These are phyloP conservation scores for Pedicia rivosa DNA, from an alignment of 2,888 invertebrate genomes.

Conservation along the genomic window DNA sequence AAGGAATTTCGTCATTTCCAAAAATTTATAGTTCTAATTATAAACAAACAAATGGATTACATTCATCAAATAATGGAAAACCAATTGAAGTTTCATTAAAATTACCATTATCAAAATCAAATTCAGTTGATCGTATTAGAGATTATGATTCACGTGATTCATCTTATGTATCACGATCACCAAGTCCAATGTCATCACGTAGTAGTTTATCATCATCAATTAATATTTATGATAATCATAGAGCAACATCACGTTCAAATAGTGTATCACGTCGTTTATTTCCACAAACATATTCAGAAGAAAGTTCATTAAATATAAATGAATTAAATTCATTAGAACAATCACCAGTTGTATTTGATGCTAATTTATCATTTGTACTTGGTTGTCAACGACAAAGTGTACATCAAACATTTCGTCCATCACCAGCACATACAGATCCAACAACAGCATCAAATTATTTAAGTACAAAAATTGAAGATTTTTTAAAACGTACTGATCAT, in stretches of 20 bases:
- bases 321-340: constrained; percentile 51
- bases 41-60: too few relatives aligned
- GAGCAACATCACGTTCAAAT: neutral
- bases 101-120: constrained; percentile 14
- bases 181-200: constrained; percentile 34
- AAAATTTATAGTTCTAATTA: too few relatives aligned
- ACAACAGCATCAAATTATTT: constrained; percentile 63
- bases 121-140: constrained; percentile 5
- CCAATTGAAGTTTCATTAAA: constrained; percentile 21
- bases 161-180: constrained; percentile 36
- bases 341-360: constrained; percentile 66
- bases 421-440: constrained; percentile 61
- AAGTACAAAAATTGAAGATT: constrained; percentile 60
- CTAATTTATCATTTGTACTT: constrained; percentile 62
- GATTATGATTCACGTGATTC: constrained; percentile 16
- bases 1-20: too few relatives aligned
- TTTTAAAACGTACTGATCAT: constrained; percentile 69
- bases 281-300: constrained; percentile 41
- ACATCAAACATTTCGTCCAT: constrained; percentile 48
- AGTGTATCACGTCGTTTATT: constrained; percentile 43
- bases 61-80: constrained; percentile 1
- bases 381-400: constrained; percentile 56
- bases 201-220: constrained; percentile 15
- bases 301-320: constrained; percentile 35
- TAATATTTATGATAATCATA: constrained; percentile 7